Conservation (phyloP, 1,140 invertebrate genomes). For the Chlorops oryzae region DNA sequence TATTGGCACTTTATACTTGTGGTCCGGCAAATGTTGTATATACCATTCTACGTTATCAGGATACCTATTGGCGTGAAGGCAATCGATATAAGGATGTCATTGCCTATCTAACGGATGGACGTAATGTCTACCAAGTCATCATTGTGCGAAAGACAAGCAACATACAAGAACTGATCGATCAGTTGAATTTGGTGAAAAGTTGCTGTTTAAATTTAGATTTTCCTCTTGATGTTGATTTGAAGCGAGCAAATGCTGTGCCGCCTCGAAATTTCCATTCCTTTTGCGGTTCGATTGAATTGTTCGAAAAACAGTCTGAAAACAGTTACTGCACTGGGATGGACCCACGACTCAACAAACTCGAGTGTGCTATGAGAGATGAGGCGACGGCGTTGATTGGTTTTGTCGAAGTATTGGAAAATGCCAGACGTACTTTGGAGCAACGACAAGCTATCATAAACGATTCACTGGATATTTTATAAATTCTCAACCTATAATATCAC, state of each 20-base stretch:
- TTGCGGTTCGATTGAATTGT: too few species aligned
- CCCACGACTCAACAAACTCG: too few species aligned
- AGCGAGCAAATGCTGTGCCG: too few species aligned
- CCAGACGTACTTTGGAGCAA: too few species aligned
- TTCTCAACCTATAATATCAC: too few species aligned
- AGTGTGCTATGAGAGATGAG: too few species aligned
- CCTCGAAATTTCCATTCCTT: neutral
- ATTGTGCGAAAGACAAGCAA: constrained; percentile 25
- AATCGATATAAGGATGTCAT: constrained; percentile 34
- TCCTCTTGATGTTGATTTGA: constrained; percentile 12
- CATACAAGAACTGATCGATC: constrained; percentile 12
- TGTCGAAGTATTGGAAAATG: too few species aligned
- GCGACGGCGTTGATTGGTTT: too few species aligned
- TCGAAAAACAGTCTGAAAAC: too few species aligned
- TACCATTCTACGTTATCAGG: constrained; percentile 22
- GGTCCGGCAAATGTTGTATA: constrained; percentile 31
- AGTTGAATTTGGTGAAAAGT: constrained; percentile 20
- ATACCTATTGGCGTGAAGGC: constrained; percentile 28
- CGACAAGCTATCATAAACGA: too few species aligned
- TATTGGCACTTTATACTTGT: constrained; percentile 34
- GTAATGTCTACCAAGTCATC: constrained; percentile 26
- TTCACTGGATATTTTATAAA: too few species aligned
- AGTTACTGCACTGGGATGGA: too few species aligned
- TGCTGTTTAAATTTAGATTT: constrained; percentile 23
- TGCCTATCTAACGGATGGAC: constrained; percentile 26